Conservation (phyloP, 2,113 vertebrate species). For the Scatophagus argus region DNA sequence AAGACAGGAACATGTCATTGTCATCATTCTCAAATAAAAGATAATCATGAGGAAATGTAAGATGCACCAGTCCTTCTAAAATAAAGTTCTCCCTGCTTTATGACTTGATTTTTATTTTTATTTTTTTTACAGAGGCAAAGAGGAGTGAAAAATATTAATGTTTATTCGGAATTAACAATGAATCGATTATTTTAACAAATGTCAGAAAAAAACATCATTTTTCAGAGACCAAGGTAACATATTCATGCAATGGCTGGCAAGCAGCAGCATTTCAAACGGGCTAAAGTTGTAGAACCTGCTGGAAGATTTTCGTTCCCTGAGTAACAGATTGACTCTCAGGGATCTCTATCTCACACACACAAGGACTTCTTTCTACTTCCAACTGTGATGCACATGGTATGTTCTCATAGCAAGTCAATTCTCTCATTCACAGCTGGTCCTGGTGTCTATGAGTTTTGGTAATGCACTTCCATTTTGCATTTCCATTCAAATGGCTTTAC, state of each 20-base stretch:
- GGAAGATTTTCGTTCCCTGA: not conserved
- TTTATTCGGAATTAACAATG: not conserved
- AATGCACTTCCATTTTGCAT: slow-evolving; percentile 74
- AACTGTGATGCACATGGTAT: slow-evolving; percentile 47
- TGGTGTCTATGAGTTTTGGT: slow-evolving; percentile 64
- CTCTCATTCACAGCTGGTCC: slow-evolving; percentile 68
- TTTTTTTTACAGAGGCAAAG: not conserved
- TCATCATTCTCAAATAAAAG: slow-evolving; percentile 15
- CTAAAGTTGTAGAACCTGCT: slow-evolving; percentile 1
- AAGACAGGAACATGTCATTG: slow-evolving; percentile 1
- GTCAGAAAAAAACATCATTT: not conserved
- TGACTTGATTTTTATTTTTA: not conserved
- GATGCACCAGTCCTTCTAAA: not conserved
- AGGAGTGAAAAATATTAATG: not conserved
- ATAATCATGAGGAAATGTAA: slow-evolving; percentile 7
- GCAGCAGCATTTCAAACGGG: not conserved
- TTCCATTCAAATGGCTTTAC: slow-evolving; percentile 81
- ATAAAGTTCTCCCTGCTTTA: not conserved
- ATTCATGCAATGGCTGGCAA: not conserved
- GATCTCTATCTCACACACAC: slow-evolving; percentile 15
- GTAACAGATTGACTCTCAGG: slow-evolving; percentile 5
- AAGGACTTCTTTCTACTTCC: slow-evolving; percentile 7
- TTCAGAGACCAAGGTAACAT: not conserved
- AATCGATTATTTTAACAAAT: not conserved
- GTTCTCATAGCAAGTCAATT: slow-evolving; percentile 50